These are phyloP conservation scores for Cordilura impudica DNA, from an alignment of 2,888 invertebrate species.

Conservation along the genomic window DNA sequence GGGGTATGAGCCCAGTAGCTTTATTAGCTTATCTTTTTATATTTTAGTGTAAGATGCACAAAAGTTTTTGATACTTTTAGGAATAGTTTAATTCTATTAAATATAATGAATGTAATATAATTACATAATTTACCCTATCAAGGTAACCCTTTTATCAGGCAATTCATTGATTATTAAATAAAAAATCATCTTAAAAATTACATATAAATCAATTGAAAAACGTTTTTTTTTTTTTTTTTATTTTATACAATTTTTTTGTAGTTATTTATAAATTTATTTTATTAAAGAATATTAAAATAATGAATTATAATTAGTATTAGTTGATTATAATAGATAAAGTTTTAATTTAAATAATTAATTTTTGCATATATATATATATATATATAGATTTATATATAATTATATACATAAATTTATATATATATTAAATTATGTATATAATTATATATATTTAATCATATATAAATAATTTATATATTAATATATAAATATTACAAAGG, in stretches of 20 bases:
- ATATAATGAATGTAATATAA: conserved; percentile 74
- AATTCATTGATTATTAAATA: conserved; percentile 63
- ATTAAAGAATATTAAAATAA: neutral
- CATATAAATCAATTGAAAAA: too few species aligned
- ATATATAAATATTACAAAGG: too few species aligned
- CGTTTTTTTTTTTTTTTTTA: conserved; percentile 58
- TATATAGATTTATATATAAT: too few species aligned
- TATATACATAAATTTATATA: too few species aligned
- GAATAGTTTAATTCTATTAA: conserved; percentile 82
- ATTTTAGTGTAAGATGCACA: conserved; percentile 83
- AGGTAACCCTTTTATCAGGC: conserved; percentile 80
- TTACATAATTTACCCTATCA: conserved; percentile 82
- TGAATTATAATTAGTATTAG: conserved; percentile 2
- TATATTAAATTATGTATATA: too few species aligned
- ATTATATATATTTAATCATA: conserved; percentile 22
- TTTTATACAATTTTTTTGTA: conserved; percentile 16
- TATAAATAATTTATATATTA: conserved; percentile 46
- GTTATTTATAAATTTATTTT: neutral
- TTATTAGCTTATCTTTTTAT: conserved; percentile 80
- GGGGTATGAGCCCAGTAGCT: conserved; percentile 79
- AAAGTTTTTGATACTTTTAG: conserved; percentile 82
- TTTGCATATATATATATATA: too few species aligned
- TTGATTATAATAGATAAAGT: too few species aligned
- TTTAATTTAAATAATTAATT: conserved; percentile 28
- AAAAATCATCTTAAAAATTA: neutral